A percentile compares a stretch with the other conserved stretches of the same genome.
phyloP scores from a whole-genome alignment of 2,797 vertebrate species.

The Threskiornis aethiopicus region DNA sequence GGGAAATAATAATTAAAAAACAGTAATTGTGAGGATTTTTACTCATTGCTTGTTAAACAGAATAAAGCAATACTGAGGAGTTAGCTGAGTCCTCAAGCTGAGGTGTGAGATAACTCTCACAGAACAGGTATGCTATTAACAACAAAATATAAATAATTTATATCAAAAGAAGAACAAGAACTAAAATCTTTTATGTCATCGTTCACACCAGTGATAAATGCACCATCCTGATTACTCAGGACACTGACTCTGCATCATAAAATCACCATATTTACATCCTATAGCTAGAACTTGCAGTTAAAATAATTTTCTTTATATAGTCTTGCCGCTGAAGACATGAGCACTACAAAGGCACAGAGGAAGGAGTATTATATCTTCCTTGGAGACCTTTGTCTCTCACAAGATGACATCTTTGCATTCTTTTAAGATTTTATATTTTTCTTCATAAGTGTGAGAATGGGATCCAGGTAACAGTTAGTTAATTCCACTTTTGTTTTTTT shows the following conservation, averaged over 20 bases:
- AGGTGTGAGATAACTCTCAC: not conserved
- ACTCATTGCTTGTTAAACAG: conserved; percentile 26
- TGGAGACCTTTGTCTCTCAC: not conserved
- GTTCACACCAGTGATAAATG: not conserved
- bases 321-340: not conserved
- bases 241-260: not conserved
- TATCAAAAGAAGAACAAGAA: not conserved
- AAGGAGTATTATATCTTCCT: not conserved
- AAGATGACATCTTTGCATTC: not conserved
- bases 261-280: not conserved
- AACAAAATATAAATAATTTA: not conserved
- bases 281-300: not conserved
- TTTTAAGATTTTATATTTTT: not conserved
- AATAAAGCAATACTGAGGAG: not conserved
- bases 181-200: not conserved
- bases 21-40: conserved; percentile 2
- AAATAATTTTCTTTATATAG: conserved; percentile 20
- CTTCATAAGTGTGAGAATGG: not conserved
- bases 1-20: conserved; percentile 25
- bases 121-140: not conserved
- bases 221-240: not conserved
- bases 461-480: not conserved
- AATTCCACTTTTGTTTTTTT: not conserved
- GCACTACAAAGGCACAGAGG: not conserved
- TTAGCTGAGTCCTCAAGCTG: not conserved